Percentiles rank a stretch among this genome's conserved stretches.
Conservation (phyloP, 1,140 invertebrate genomes). For the Trichomalopsis sarcophagae region DNA sequence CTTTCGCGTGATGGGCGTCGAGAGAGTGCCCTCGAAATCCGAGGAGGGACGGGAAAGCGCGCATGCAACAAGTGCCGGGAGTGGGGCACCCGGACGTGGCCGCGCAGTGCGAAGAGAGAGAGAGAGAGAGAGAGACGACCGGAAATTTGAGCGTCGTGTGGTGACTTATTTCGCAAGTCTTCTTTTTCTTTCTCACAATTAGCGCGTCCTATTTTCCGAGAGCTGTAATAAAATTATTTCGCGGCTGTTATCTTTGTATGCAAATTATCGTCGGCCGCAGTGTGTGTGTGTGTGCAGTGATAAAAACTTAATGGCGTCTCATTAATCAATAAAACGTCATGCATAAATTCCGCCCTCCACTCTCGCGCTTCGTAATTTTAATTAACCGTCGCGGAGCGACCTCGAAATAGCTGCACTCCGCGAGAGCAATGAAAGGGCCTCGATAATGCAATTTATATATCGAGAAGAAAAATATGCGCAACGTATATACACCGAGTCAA, state of each 20-base stretch:
- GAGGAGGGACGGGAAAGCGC: not conserved
- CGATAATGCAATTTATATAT: not conserved
- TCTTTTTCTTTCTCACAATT: no score
- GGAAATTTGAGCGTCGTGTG: constrained; percentile 11
- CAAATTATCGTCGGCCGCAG: not conserved
- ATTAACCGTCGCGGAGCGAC: not conserved
- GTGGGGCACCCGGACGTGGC: not conserved
- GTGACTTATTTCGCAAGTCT: not conserved
- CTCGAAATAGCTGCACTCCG: not conserved
- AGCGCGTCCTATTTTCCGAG: no score
- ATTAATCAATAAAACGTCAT: not conserved
- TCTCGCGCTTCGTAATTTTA: not conserved
- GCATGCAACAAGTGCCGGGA: constrained; percentile 32
- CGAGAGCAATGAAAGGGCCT: not conserved
- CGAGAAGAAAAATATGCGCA: not conserved
- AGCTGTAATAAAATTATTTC: no score
- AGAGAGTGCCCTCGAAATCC: constrained; percentile 24
- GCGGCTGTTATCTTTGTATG: not conserved
- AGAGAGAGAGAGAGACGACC: not conserved
- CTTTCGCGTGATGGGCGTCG: not conserved
- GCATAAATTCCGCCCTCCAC: not conserved
- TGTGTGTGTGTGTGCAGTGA: no score
- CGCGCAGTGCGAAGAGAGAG: not conserved
- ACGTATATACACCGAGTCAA: not conserved
- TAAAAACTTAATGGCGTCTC: not conserved